Evolutionary conservation across 2,113 vertebrate genomes (phyloP).

Genomic region (Sterrhoptilus dennistouni): DNA sequence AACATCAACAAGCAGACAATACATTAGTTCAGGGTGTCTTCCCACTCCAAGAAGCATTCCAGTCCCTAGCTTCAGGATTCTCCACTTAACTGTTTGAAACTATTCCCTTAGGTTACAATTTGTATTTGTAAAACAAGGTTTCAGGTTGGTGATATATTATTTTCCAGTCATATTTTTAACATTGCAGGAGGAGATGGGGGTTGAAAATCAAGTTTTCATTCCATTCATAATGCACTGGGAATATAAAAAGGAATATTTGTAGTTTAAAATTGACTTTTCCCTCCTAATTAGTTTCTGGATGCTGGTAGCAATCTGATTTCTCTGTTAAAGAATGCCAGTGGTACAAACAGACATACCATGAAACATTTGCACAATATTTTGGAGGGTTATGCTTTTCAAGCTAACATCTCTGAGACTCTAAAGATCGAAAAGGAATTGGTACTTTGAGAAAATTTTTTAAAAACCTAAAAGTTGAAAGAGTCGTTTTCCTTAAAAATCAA

Average conservation of each 20-base stretch:
- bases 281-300: slow-evolving; percentile 44
- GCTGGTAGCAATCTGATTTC: slow-evolving; percentile 42
- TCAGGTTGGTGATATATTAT: slow-evolving; percentile 26
- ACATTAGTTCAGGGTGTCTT: neutral
- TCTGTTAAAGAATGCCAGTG: neutral
- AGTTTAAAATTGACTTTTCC: neutral
- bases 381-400: neutral
- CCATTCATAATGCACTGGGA: slow-evolving; percentile 21
- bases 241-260: neutral
- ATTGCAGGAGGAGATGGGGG: neutral
- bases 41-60: neutral
- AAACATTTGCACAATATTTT: neutral
- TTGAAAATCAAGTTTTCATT: slow-evolving; percentile 32
- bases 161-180: slow-evolving; percentile 44
- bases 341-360: neutral
- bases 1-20: neutral
- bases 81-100: neutral
- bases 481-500: neutral
- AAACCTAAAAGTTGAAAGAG: neutral
- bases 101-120: slow-evolving; percentile 38
- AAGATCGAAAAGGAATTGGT: neutral
- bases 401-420: neutral
- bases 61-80: slow-evolving; percentile 15
- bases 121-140: slow-evolving; percentile 51
- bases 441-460: neutral